A percentile compares a stretch with the other conserved stretches of the same genome.
These are phyloP conservation scores for Ischnus inquisitorius DNA, from an alignment of 2,888 invertebrate species.

Conservation along the genomic window DNA sequence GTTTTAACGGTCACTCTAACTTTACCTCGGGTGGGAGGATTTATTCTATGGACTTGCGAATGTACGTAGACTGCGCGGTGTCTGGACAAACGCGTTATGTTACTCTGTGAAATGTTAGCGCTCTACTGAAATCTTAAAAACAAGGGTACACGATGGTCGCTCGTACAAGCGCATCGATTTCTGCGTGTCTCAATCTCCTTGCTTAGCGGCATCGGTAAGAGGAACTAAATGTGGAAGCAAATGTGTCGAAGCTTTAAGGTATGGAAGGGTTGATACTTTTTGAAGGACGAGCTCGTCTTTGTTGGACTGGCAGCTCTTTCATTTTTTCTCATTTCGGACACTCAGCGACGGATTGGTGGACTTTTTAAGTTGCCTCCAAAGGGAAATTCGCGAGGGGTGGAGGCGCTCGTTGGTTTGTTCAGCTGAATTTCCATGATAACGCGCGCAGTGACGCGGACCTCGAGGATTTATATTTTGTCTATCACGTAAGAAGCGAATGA, in stretches of 20 bases:
- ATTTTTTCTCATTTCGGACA: conserved; percentile 8
- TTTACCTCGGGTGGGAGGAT: not conserved
- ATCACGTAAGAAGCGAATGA: no score
- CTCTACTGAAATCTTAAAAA: not conserved
- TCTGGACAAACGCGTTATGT: conserved; percentile 13
- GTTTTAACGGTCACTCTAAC: conserved; percentile 32
- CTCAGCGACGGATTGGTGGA: conserved; percentile 31
- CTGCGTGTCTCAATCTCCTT: no score
- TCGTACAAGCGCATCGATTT: no score
- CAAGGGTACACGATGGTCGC: no score
- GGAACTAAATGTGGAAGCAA: no score
- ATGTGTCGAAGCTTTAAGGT: not conserved
- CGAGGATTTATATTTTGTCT: no score
- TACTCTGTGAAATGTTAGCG: conserved; percentile 20
- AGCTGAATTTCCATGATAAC: no score
- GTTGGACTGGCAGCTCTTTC: not conserved
- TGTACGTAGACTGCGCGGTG: no score
- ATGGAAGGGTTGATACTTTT: not conserved
- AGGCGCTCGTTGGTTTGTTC: not conserved
- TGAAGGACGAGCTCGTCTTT: not conserved
- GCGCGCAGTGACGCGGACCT: no score
- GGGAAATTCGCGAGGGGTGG: conserved; percentile 8
- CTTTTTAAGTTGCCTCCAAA: conserved; percentile 45
- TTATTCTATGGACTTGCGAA: conserved; percentile 13
- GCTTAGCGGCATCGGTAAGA: no score